Base-by-base conservation (phyloP, 1,140 invertebrate species). In the Chrysomallon squamiferum region DNA sequence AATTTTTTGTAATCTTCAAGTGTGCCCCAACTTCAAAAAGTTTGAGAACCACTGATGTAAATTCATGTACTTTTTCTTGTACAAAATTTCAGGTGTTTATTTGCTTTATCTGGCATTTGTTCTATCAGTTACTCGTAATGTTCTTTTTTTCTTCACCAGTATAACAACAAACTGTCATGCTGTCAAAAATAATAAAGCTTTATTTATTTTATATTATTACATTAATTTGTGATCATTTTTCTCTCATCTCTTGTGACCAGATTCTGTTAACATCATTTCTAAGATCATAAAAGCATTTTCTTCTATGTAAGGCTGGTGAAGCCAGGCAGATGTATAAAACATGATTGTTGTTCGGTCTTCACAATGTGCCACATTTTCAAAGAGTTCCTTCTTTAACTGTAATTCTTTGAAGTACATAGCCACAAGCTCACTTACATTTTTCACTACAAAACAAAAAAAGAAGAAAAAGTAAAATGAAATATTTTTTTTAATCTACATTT, bases 221-320 rank as follows among this genome's bases (percentile, higher is more conserved):
- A n/a, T n/a, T n/a, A n/a, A n/a, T n/a, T n/a, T n/a, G n/a, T n/a
- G n/a, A n/a, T n/a, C n/a, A n/a, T n/a, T n/a, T n/a, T n/a, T n/a
- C n/a, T n/a, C n/a, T 47, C 35, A 52, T 62, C 30, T 62, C 52
- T 62, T 76, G 45, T 69, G 67, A 25, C 69, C 67, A 38, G 74
- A 74, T 54, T 76, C 74, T 13, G 65, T 7, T 38, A 76, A 43
- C 56, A 73, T 54, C 35, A 66, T 68, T 22, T 71, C 66, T 52
- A 76, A 35, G 32, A 69, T 22, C 25, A 69, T 45, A 38, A 62
- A 41, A 35, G 58, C 35, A n/a, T 65, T 47, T n/a, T 30, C 33
- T 25, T 69, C 59, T 35, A 77, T 49, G 59, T 77, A 75, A 11
- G 71, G 70, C 57, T 77, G 65, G 57, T 75, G 73, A 15, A 75